Evolutionary conservation across 2,113 vertebrate species (phyloP).

Genomic region (Menidia beryllina): DNA sequence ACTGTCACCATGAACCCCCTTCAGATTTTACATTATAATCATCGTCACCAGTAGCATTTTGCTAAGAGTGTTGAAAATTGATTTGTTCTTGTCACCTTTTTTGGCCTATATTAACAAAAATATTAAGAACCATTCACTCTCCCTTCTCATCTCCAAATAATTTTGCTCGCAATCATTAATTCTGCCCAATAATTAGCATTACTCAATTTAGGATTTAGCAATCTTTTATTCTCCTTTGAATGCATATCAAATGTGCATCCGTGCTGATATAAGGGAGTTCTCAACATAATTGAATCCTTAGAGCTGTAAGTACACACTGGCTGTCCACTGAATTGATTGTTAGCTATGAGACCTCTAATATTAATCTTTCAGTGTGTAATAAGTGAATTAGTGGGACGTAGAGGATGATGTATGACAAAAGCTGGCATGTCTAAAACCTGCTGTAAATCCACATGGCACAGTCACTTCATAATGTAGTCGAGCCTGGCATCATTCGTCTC

Average conservation of each 20-base stretch:
- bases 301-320: slow-evolving; percentile 12
- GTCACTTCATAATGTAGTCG: slow-evolving; percentile 67
- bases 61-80: not conserved
- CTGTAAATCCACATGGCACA: slow-evolving; percentile 73
- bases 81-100: not conserved
- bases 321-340: slow-evolving; percentile 53
- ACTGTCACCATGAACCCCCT: slow-evolving; percentile 15
- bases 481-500: slow-evolving; percentile 54
- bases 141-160: not conserved
- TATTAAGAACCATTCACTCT: not conserved
- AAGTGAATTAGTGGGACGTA: slow-evolving; percentile 76
- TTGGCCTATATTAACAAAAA: not conserved
- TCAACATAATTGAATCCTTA: slow-evolving; percentile 10
- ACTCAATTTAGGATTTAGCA: not conserved
- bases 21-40: slow-evolving; percentile 2
- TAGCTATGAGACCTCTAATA: slow-evolving; percentile 31
- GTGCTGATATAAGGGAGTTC: not conserved
- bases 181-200: not conserved
- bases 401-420: slow-evolving; percentile 68
- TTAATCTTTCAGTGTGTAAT: slow-evolving; percentile 69
- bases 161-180: not conserved
- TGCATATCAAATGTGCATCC: too few species aligned
- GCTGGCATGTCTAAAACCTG: slow-evolving; percentile 62
- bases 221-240: not conserved
- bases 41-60: not conserved